Percentiles rank a stretch among this genome's conserved stretches.
These are phyloP conservation scores for Chaetogeoica ovagalla DNA, from an alignment of 2,888 invertebrate species.

Conservation along the genomic window DNA sequence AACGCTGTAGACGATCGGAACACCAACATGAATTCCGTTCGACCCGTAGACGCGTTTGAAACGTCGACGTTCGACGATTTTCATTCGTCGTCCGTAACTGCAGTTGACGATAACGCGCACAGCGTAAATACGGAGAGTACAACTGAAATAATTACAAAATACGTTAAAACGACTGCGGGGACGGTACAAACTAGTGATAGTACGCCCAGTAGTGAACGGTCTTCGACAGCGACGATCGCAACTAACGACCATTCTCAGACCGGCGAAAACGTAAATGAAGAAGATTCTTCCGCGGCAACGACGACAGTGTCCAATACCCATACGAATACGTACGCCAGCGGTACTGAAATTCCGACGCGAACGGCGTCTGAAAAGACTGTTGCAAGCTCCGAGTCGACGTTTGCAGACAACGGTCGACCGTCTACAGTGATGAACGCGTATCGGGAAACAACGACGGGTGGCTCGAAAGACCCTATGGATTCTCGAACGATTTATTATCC, in stretches of 20 bases:
- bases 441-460: neutral
- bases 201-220: neutral
- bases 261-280: too few relatives aligned
- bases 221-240: neutral
- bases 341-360: neutral
- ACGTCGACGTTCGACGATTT: neutral
- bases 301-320: neutral
- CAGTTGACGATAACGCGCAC: neutral
- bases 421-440: neutral
- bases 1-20: neutral
- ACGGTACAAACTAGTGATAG: neutral
- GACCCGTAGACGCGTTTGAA: neutral
- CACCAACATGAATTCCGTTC: neutral
- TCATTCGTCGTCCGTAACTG: neutral
- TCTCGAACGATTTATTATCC: constrained; percentile 8
- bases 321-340: neutral
- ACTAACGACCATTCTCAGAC: neutral
- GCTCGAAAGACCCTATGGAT: neutral
- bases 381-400: neutral
- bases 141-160: neutral
- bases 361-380: too few relatives aligned
- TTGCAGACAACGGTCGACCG: neutral
- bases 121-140: neutral
- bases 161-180: neutral
- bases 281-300: neutral